Base-by-base conservation (phyloP, 2,888 invertebrate species). In the Leistus spinibarbis region DNA sequence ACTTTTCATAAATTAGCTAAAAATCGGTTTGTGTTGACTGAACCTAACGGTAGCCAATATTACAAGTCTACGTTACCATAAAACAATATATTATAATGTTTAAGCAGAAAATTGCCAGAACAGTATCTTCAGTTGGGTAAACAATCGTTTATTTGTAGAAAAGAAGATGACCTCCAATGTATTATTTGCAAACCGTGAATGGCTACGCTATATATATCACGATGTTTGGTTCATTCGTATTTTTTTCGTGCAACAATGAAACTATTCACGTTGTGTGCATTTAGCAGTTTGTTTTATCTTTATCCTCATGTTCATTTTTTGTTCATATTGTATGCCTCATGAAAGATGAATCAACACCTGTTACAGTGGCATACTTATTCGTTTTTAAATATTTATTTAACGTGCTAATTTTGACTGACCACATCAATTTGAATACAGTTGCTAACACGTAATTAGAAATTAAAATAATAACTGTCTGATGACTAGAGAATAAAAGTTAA, bases 351-450 rank as follows among this genome's bases (percentile, higher is more conserved):
- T 60, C 19, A 17, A 60, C 60, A 60, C 60, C 60, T 60, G 60
- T 9, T n/a, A n/a, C n/a, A n/a, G n/a, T 60, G 60, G 19, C 22
- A 19, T 60, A 60, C 60, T 60, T 60, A 7, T 60, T 9, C 22
- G 10, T 60, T 60, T 60, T 60, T 60, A 20, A 60, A 60, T 60
- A 22, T 60, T 60, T 60, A 60, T 17, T 20, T 60, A 40, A 60
- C 60, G 60, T 60, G 60, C 60, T 22, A 60, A 20, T 60, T 60
- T 17, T 40, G 40, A 13, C 40, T 40, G 40, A 40, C 40, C 7
- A 40, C 40, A n/a, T n/a, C 40, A 40, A 40, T 40, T 40, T 40
- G 40, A 13, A 40, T 40, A 40, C 40, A 40, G 40, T 40, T 40
- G 40, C 40, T 5, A 40, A 40, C 40, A 40, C 40, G 40, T 40